A percentile compares a stretch with the other conserved stretches of the same genome.
These are phyloP conservation scores for Acleris sparsana DNA, from an alignment of 2,888 invertebrate species.

Conservation along the genomic window DNA sequence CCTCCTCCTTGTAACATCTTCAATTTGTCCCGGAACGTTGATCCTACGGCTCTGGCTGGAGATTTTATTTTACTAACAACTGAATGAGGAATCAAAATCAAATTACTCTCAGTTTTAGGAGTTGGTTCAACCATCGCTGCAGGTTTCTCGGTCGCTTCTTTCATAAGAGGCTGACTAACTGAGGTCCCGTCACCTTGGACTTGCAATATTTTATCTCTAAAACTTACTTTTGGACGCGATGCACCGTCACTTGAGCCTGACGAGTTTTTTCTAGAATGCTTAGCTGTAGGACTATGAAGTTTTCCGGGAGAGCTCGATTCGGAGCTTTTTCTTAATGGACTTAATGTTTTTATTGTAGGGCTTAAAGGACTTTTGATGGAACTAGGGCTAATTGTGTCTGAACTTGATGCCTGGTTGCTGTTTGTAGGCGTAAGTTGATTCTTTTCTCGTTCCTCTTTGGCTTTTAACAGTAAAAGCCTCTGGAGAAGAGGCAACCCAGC, in stretches of 20 bases:
- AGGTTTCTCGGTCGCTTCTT: slow-evolving; percentile 72
- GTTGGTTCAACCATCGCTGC: slow-evolving; percentile 75
- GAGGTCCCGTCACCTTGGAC: slow-evolving; percentile 81
- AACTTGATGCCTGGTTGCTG: slow-evolving; percentile 78
- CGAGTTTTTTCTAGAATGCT: slow-evolving; percentile 77
- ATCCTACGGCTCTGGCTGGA: slow-evolving; percentile 76
- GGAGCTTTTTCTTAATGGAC: slow-evolving; percentile 77
- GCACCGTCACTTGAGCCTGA: slow-evolving; percentile 74
- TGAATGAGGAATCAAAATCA: slow-evolving; percentile 79
- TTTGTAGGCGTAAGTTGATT: slow-evolving; percentile 71
- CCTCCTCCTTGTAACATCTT: slow-evolving; percentile 72
- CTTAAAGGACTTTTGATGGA: slow-evolving; percentile 80
- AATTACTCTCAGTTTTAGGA: slow-evolving; percentile 72
- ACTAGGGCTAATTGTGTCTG: slow-evolving; percentile 78
- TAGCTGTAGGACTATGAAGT: slow-evolving; percentile 74
- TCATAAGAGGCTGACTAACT: slow-evolving; percentile 72
- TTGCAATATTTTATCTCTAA: slow-evolving; percentile 85
- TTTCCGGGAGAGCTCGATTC: slow-evolving; percentile 79
- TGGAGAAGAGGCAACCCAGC: slow-evolving; percentile 89
- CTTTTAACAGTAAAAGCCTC: slow-evolving; percentile 88
- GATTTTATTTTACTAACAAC: slow-evolving; percentile 81
- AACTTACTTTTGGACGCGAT: slow-evolving; percentile 84
- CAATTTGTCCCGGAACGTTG: slow-evolving; percentile 78
- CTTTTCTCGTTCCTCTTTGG: slow-evolving; percentile 87
- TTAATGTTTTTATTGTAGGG: slow-evolving; percentile 76